Percentiles rank a stretch among this genome's conserved stretches.
Evolutionary conservation across 2,797 vertebrate genomes (phyloP).

Genomic region (Coracias cyanogaster): DNA sequence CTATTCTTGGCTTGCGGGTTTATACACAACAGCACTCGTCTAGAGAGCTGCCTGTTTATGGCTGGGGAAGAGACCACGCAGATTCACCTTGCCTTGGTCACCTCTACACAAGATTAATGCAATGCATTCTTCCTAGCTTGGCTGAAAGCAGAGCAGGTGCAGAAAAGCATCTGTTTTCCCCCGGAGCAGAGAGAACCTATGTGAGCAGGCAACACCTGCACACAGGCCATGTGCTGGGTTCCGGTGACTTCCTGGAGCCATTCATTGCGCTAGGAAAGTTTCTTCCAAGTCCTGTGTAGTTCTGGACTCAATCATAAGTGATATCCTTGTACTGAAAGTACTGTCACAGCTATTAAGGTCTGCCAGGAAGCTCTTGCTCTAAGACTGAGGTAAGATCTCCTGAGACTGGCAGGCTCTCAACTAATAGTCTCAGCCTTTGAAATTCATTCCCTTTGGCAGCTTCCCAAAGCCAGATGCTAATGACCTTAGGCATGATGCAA

Average conservation of each 20-base stretch:
- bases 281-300: neutral
- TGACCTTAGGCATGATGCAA: conserved; percentile 71
- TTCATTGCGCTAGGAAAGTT: neutral
- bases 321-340: neutral
- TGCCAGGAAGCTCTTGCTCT: conserved; percentile 70
- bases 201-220: conserved; percentile 58
- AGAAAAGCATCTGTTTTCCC: conserved; percentile 68
- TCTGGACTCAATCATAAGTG: neutral
- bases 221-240: neutral
- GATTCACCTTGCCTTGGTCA: conserved; percentile 72
- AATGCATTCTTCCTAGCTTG: conserved; percentile 51
- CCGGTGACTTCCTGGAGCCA: neutral
- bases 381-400: conserved; percentile 64
- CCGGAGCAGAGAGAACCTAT: neutral
- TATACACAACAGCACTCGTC: neutral
- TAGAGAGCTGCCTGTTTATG: conserved; percentile 2
- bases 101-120: conserved; percentile 68
- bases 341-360: conserved; percentile 66
- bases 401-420: conserved; percentile 63
- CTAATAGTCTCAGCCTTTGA: conserved; percentile 68
- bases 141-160: conserved; percentile 67
- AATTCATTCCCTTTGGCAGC: conserved; percentile 69
- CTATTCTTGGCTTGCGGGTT: conserved; percentile 31
- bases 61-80: conserved; percentile 28
- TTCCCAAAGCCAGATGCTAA: conserved; percentile 69